A percentile compares a stretch with the other conserved stretches of the same genome.
These are phyloP conservation scores for Rhinopomastus cyanomelas DNA, from an alignment of 2,113 vertebrate species.

Conservation along the genomic window DNA sequence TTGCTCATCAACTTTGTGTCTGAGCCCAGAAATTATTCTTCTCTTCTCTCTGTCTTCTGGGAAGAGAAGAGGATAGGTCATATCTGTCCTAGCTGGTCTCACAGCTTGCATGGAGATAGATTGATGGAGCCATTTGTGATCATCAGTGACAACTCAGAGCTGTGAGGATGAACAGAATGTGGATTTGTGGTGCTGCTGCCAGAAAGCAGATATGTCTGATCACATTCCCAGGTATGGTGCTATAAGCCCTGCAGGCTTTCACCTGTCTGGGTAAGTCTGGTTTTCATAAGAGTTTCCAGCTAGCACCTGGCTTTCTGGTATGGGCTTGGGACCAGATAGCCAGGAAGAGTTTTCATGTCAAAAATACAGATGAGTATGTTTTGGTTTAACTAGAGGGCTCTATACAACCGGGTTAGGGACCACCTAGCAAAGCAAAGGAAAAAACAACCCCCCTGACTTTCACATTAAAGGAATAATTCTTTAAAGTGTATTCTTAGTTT, in stretches of 20 bases:
- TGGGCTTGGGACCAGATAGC: not conserved
- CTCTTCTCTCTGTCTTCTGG: not conserved
- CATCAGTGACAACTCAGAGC: not conserved
- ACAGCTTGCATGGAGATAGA: not conserved
- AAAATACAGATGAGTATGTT: not conserved
- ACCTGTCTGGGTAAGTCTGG: not conserved
- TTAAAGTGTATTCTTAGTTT: not conserved
- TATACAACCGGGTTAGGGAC: not conserved
- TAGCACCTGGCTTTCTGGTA: not conserved
- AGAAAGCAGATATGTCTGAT: not conserved
- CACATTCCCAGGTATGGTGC: not conserved
- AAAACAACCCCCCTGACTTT: not conserved
- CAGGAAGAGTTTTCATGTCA: not conserved
- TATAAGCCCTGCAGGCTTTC: not conserved
- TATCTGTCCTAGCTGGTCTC: not conserved
- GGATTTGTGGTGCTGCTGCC: constrained; percentile 13
- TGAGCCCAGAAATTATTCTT: not conserved
- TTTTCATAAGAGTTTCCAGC: not conserved
- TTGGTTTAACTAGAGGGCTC: not conserved
- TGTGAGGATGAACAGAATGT: not conserved
- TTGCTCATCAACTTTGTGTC: not conserved
- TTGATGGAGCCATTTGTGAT: constrained; percentile 10
- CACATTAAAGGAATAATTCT: not conserved
- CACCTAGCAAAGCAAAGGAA: not conserved
- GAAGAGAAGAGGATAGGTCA: not conserved